Conservation (phyloP, 2,888 invertebrate genomes). For the Helleia helle region DNA sequence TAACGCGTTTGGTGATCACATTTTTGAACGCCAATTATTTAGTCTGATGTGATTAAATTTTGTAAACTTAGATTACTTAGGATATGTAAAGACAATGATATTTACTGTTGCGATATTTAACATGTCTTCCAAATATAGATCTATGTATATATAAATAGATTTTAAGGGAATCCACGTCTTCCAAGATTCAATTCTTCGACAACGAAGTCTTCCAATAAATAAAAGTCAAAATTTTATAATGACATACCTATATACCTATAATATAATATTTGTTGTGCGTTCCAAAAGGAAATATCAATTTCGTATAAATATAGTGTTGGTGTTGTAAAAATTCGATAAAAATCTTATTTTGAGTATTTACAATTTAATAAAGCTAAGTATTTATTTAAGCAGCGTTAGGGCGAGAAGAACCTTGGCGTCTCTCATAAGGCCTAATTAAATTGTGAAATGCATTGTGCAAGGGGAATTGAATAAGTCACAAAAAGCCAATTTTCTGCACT, state of each 20-base stretch:
- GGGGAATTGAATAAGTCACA: too few species aligned
- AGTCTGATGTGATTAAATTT: conserved; percentile 37
- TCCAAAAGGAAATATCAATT: not conserved
- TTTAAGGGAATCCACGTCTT: conserved; percentile 42
- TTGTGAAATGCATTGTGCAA: too few species aligned
- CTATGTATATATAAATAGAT: conserved; percentile 26
- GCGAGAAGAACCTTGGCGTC: too few species aligned
- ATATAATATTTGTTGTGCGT: conserved; percentile 4
- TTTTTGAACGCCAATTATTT: conserved; percentile 27
- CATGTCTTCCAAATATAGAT: conserved; percentile 32
- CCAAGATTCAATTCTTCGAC: conserved; percentile 45
- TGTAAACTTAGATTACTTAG: conserved; percentile 27
- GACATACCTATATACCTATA: too few species aligned
- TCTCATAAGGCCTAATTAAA: too few species aligned
- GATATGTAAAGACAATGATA: conserved; percentile 19
- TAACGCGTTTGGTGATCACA: conserved; percentile 26
- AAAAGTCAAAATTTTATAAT: conserved; percentile 4
- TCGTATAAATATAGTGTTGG: not conserved
- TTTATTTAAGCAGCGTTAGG: not conserved
- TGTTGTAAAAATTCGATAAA: conserved; percentile 4
- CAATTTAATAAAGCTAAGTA: not conserved
- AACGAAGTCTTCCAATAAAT: conserved; percentile 65
- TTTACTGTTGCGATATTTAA: conserved; percentile 24
- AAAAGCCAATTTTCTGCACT: too few species aligned
- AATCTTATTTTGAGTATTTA: not conserved